Evolutionary conservation across 2,888 invertebrate genomes (phyloP).

Genomic region (Sesia bembeciformis): DNA sequence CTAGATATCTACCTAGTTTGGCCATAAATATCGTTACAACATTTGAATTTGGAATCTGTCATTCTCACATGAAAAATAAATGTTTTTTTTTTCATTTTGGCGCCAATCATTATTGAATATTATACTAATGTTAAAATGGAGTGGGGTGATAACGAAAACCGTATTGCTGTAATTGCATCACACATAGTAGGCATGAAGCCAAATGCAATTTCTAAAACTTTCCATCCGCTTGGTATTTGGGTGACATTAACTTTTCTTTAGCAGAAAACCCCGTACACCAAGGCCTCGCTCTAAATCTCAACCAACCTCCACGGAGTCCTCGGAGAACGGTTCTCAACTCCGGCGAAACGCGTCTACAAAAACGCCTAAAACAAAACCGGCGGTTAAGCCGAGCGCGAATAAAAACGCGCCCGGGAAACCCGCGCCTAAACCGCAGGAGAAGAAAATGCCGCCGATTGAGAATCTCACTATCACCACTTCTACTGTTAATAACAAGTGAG

Average conservation of each 20-base stretch:
- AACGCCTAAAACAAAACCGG: slow-evolving; percentile 23
- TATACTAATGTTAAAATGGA: no score
- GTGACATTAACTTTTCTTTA: slow-evolving; percentile 4
- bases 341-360: slow-evolving; percentile 48
- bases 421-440: slow-evolving; percentile 12
- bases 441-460: slow-evolving; percentile 44
- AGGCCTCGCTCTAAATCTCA: slow-evolving; percentile 59
- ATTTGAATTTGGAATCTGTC: no score
- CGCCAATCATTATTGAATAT: no score
- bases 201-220: no score
- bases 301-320: slow-evolving; percentile 45
- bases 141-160: no score
- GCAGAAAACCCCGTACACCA: slow-evolving; percentile 28
- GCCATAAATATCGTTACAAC: no score
- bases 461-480: slow-evolving; percentile 52
- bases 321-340: slow-evolving; percentile 34
- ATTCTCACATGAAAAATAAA: no score
- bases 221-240: no score
- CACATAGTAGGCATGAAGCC: no score
- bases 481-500: slow-evolving; percentile 42
- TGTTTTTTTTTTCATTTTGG: no score
- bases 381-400: slow-evolving; percentile 15
- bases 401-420: slow-evolving; percentile 8
- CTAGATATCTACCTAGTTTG: no score
- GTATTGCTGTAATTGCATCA: no score